Base-by-base conservation (phyloP, 2,797 vertebrate genomes). In the Sebastes cheni region DNA sequence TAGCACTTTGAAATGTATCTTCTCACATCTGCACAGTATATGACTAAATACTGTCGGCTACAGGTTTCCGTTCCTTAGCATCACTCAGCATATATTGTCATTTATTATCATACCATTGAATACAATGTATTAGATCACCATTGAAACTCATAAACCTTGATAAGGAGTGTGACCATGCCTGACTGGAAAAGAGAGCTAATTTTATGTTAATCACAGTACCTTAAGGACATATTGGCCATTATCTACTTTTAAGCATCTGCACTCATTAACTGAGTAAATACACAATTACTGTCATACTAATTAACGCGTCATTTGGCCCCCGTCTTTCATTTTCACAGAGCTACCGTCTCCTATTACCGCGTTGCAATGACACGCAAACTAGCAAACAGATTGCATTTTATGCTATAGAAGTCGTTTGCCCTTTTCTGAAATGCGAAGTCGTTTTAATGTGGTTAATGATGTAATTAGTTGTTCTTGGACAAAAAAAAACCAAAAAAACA, bases 261-360 rank as follows among this genome's bases (percentile, higher is more conserved):
- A 83, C 89, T 89, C 91, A 93, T 95, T 94, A 94, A 80, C 72
- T 80, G 81, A 85, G 81, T 89, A 93, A 93, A 95, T 90, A 91
- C 86, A 90, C 90, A 93, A 94, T 94, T 91, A 91, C 87, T 81
- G 89, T 86, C 88, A 74, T 58, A 29, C 75, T 93, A 94, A 94
- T 94, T 93, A 92, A 93, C 59, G 72, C 79, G 84, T 91, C 80
- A 85, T 91, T 90, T 91, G 68, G 87, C 64, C 75, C 42, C 72
- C 16, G 58, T 92, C 84, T 89, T 90, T 85, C 61, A 88, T 87
- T 92, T 88, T 67, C 80, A 77, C 42, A 77, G n/a, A 75, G 71
- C 79, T 29, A 18, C 80, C 82, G 50, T 89, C 84, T 88, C 75
- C 75, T 58, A 64, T 84, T 72, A 61, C 67, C 65, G 65, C 8